Conservation (phyloP, 2,797 vertebrate species). For the Spinus olivaceus region DNA sequence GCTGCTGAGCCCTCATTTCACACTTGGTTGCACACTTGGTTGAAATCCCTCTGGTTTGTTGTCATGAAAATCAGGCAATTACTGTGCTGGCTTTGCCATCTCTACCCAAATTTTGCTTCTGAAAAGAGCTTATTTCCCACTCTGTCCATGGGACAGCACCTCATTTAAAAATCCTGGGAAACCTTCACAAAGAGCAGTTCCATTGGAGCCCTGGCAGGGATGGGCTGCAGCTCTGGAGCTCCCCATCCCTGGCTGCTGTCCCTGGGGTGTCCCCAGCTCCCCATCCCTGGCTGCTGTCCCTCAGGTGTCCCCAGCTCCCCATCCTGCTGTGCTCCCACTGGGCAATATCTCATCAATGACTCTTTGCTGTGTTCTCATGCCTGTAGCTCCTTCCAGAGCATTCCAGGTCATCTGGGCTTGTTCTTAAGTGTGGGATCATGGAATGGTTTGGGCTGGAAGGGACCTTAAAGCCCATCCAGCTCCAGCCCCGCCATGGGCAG, state of each 20-base stretch:
- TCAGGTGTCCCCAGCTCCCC: neutral
- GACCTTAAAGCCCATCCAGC: neutral
- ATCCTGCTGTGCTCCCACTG: fast-evolving
- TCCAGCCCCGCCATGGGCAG: neutral
- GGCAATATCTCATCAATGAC: fast-evolving
- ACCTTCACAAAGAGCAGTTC: neutral
- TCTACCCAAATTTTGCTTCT: neutral
- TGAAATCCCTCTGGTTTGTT: neutral
- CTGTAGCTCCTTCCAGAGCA: neutral
- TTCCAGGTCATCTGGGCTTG: neutral
- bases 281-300: neutral
- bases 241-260: neutral
- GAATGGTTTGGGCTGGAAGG: neutral
- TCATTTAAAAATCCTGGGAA: neutral
- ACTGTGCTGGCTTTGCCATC: neutral
- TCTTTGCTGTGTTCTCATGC: neutral
- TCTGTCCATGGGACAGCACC: neutral
- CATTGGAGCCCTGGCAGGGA: neutral
- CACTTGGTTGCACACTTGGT: neutral
- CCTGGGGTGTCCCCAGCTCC: no score
- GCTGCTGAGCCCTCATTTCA: neutral
- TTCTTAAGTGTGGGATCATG: neutral
- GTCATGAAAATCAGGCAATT: neutral
- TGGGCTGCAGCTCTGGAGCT: neutral
- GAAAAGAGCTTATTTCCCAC: neutral